These are phyloP conservation scores for Gallinago solitaria DNA, from an alignment of 2,797 vertebrate species.

Conservation along the genomic window DNA sequence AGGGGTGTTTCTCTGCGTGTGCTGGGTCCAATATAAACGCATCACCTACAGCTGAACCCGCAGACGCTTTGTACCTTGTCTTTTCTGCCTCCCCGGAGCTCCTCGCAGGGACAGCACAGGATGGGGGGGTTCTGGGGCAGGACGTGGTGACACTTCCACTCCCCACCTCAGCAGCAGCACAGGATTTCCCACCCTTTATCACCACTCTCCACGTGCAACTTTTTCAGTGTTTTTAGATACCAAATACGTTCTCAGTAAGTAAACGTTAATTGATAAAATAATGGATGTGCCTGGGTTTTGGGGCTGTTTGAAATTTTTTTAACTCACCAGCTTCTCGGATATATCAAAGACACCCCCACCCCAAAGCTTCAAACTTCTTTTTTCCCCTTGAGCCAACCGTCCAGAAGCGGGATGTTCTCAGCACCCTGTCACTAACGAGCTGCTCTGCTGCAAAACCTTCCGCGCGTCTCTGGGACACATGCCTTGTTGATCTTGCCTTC, in stretches of 20 bases:
- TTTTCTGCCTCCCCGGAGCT: neutral
- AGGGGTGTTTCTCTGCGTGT: neutral
- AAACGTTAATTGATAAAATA: neutral
- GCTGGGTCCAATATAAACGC: neutral
- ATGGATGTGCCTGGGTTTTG: neutral
- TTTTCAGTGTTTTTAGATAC: neutral
- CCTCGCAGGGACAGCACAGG: neutral
- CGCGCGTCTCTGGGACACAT: neutral
- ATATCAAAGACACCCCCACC: neutral
- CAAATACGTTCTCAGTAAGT: neutral
- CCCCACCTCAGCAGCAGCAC: neutral
- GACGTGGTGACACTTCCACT: rapidly evolving
- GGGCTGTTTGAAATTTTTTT: neutral
- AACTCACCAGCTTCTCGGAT: neutral
- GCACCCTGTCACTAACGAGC: neutral
- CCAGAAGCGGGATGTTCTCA: neutral
- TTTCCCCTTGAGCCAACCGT: neutral
- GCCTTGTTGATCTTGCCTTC: neutral
- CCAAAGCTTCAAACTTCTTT: neutral
- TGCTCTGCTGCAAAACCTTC: neutral
- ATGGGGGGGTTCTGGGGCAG: neutral
- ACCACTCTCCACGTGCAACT: neutral
- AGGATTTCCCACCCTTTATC: neutral
- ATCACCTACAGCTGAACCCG: neutral
- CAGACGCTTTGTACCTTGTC: neutral